Base-by-base conservation (phyloP, 2,888 invertebrate species). In the Aelia acuminata region DNA sequence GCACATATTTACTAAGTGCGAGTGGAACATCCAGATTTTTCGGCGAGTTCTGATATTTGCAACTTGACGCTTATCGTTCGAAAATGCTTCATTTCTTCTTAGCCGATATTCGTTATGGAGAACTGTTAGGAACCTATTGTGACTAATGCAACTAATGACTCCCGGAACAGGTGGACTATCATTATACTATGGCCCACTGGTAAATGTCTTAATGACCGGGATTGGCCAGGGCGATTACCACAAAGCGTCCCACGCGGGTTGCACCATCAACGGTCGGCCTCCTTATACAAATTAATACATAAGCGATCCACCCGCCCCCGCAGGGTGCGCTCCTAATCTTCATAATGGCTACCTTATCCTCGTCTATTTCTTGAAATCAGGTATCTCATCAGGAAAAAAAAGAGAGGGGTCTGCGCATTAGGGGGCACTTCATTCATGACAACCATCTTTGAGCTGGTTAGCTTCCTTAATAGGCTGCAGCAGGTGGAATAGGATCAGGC, bases 211-310 rank as follows among this genome's bases (percentile, higher is more conserved):
- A 35, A 70, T 70, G 63, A 70, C 63, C 18, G 63, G 31, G 31
- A 70, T 70, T 70, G 63, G 63, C 35, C 1, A 20, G 1, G 18
- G 31, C 18, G 63, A 70, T 70, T 31, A 70, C 63, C 63, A 35
- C 63, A 35, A 70, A 70, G 18, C 31, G n/a, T 15, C 63, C 57
- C 7, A 3, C 26, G 26, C 13, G 22, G 53, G 35, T 70, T 70
- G 20, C 31, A 5, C 31, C 63, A 70, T 70, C 63, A 31, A 22
- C 63, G 35, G 20, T 18, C 35, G 35, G 63, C 20, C 63, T 35
- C 63, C 31, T 70, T 31, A 57, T 31, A 70, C 63, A 70, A 70
- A 70, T 70, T 70, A 70, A 70, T 70, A 70, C 63, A 70, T 70
- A 70, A 70, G 63, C 35, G 63, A 70, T 70, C 31, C 35, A 18